phyloP scores from a whole-genome alignment of 2,888 invertebrate species.

The Sminthurinus aureus region DNA sequence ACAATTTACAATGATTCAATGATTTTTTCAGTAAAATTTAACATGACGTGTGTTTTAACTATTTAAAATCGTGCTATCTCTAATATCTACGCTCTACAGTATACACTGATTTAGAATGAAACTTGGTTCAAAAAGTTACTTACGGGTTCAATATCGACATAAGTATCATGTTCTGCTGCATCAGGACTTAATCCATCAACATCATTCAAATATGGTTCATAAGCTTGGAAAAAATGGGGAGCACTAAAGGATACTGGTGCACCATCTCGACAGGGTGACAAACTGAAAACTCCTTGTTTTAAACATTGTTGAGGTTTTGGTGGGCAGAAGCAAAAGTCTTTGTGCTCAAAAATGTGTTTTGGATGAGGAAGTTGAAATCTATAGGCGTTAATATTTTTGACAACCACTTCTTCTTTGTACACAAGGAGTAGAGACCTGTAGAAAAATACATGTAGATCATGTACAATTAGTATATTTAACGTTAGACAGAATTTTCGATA shows the following conservation, averaged over 20 bases:
- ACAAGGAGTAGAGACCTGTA: constrained; percentile 52
- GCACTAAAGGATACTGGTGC: constrained; percentile 89
- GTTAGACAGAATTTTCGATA: background rate
- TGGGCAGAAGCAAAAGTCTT: constrained; percentile 58
- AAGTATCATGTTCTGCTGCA: constrained; percentile 75
- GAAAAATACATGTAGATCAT: constrained; percentile 6
- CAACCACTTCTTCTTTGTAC: constrained; percentile 48
- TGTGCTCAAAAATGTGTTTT: constrained; percentile 56
- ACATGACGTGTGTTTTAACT: too few species aligned
- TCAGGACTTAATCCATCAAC: constrained; percentile 78
- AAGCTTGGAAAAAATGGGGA: constrained; percentile 85
- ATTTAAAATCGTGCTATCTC: too few species aligned
- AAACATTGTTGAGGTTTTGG: constrained; percentile 55
- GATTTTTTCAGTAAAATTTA: too few species aligned
- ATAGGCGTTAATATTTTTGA: constrained; percentile 52
- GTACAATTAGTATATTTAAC: background rate
- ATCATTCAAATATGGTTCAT: constrained; percentile 65
- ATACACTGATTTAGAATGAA: too few species aligned
- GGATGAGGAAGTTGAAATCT: constrained; percentile 57
- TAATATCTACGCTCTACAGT: too few species aligned
- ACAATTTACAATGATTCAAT: too few species aligned
- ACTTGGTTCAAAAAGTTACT: constrained; percentile 61
- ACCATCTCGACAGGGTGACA: constrained; percentile 62
- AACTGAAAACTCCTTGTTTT: constrained; percentile 56
- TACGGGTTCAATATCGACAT: constrained; percentile 87